Base-by-base conservation (phyloP, 2,888 invertebrate species). In the Bombylius major region DNA sequence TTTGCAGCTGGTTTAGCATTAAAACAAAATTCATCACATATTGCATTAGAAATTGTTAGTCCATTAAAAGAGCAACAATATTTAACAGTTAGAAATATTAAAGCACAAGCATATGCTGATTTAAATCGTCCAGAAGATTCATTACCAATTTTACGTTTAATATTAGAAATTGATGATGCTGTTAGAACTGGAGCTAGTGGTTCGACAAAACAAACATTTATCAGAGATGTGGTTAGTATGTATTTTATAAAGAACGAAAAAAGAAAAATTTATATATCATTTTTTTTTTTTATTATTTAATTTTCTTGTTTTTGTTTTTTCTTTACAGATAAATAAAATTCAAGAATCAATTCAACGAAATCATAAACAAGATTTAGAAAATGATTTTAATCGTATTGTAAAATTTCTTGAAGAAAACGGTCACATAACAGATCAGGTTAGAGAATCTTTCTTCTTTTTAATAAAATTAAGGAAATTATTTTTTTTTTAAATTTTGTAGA, bases 71-170 rank as follows among this genome's bases (percentile, higher is more conserved):
- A 78, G 60, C 77, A 77, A 54, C 79, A 80, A 63, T 86, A 87
- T 65, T 80, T 86, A 6, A 83, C 83, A 5, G 68, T 85, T 11
- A 78, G 86, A 63, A 86, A 85, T 76, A 71, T 88, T 11, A 86
- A 82, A 76, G 81, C 84, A 64, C 56, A 76, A n/a, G 79, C 80
- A 6, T 76, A 84, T 49, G 73, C 79, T 12, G 76, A 80, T 5
- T 65, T 87, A 62, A 80, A 81, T 1, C 73, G 85, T 58, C 69
- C 81, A 1, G 82, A 86, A 45, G 86, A 88, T 64, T 76, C 81
- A 3, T 63, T 87, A 34, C 77, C 80, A 0, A 67, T 84, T 13
- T 66, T 88, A 13, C 78, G 79, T 63, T 61, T 66, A 42, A 74
- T 83, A 1, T 62, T 87, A 51, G 77, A 81, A 23, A 71, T 77